Base-by-base conservation (phyloP, 1,140 invertebrate species). In the Argopecten irradians region DNA sequence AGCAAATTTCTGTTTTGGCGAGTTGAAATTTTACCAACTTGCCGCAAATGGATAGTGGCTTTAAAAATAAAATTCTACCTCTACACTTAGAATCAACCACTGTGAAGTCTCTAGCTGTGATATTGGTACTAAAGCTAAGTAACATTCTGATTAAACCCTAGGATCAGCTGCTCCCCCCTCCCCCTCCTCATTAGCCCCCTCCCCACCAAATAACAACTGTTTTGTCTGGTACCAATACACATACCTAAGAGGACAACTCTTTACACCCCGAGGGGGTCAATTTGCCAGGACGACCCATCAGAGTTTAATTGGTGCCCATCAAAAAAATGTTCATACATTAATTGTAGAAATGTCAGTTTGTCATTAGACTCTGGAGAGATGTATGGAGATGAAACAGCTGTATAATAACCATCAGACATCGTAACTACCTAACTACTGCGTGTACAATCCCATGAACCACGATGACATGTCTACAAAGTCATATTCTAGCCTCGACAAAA, bases 331-430 rank as follows among this genome's bases (percentile, higher is more conserved):
- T 71, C 5, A 71, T 71, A 71, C 55, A 71, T 71, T n/a, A 71
- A 71, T 71, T 71, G 55, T 28, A 71, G 7, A 28, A 16, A 71
- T 28, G 55, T 46, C 55, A 28, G 55, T 7, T 71, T 71, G n/a
- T 71, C 55, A 71, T 71, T 71, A 71, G 55, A n/a, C 55, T 71
- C 36, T 39, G 5, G n/a, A 11, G 5, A 28, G 22, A n/a, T 71
- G 16, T 71, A 28, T 71, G 55, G 55, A n/a, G 55, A 71, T 71
- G 55, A 71, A 71, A 71, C 55, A 71, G 55, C 55, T 71, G 55
- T 71, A 28, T 2, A 71, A 71, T 71, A 28, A n/a, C 43, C 16
- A 71, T 7, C 55, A 71, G 28, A 71, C 55, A 71, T 28, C 55
- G n/a, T 71, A 1, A 28, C n/a, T 8, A 28, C 55, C 55, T 3